Evolutionary conservation across 2,888 invertebrate species (phyloP).

Genomic region (Heliconius hortense): DNA sequence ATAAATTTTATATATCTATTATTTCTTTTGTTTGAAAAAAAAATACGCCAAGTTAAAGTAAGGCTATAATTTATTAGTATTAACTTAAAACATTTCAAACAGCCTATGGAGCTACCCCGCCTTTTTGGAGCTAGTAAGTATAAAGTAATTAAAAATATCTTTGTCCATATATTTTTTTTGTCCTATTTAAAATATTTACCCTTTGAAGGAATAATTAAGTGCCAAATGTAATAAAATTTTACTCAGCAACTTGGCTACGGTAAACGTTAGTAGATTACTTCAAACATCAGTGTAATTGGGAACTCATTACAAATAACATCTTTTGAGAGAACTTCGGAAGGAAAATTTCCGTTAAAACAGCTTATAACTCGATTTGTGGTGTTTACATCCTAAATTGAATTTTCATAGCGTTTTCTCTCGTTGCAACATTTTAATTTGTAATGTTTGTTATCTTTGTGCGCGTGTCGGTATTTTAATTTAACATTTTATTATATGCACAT

Average conservation of each 20-base stretch:
- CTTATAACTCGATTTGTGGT: slow-evolving; percentile 32
- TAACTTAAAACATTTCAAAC: not conserved
- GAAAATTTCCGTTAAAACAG: slow-evolving; percentile 32
- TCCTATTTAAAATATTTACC: not conserved
- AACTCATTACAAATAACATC: slow-evolving; percentile 33
- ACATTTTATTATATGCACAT: slow-evolving; percentile 5
- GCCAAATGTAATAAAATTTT: slow-evolving; percentile 12
- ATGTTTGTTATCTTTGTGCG: slow-evolving; percentile 27
- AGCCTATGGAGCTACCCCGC: too few relatives aligned
- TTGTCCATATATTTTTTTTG: not conserved
- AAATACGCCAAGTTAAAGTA: too few relatives aligned
- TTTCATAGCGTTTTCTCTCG: slow-evolving; percentile 17
- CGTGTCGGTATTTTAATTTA: not conserved
- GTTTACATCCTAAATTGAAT: slow-evolving; percentile 29
- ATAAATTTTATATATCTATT: too few relatives aligned
- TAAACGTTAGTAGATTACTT: slow-evolving; percentile 25
- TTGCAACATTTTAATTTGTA: slow-evolving; percentile 23
- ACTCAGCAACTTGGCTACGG: slow-evolving; percentile 9
- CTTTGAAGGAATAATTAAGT: slow-evolving; percentile 6
- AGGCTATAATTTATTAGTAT: not conserved
- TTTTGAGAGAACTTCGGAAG: slow-evolving; percentile 29
- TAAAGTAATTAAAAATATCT: not conserved
- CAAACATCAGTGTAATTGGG: slow-evolving; percentile 29
- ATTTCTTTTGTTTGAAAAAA: too few relatives aligned
- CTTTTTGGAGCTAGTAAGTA: not conserved